Conservation (phyloP, 2,797 vertebrate species). For the Cichlasoma orientale region DNA sequence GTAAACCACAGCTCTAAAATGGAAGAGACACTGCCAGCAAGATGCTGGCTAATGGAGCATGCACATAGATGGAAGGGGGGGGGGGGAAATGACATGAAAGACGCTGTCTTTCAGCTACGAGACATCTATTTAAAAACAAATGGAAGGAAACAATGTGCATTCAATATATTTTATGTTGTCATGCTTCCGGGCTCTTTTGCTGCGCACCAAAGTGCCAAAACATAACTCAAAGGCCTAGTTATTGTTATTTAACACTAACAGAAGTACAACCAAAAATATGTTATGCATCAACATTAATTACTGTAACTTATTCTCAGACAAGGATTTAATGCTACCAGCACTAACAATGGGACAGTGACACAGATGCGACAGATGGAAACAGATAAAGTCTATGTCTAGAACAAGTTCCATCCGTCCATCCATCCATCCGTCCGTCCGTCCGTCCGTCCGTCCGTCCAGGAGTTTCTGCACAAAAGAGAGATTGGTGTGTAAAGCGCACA, state of each 20-base stretch:
- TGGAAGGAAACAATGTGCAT: not conserved
- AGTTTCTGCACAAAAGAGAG: not conserved
- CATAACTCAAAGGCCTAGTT: no score
- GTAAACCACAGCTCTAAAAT: slow-evolving; percentile 50
- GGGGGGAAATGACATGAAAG: not conserved
- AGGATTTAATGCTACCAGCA: not conserved
- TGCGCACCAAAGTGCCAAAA: not conserved
- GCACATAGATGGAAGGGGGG: slow-evolving; percentile 1
- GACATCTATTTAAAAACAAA: slow-evolving; percentile 20
- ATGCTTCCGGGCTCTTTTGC: not conserved
- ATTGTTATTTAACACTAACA: no score
- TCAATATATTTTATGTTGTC: not conserved
- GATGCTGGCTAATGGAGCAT: slow-evolving; percentile 53
- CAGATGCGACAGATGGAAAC: not conserved
- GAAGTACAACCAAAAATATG: no score
- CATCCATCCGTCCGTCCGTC: no score
- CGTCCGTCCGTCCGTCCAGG: no score
- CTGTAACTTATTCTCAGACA: not conserved
- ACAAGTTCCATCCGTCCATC: not conserved
- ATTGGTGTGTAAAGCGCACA: not conserved
- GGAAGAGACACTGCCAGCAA: slow-evolving; percentile 19
- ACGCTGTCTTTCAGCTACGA: not conserved
- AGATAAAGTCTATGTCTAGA: not conserved
- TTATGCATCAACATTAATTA: not conserved
- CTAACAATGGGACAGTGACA: not conserved